Percentiles rank a stretch among this genome's conserved stretches.
Conservation (phyloP, 2,888 invertebrate species). For the Crocallis elinguaria region DNA sequence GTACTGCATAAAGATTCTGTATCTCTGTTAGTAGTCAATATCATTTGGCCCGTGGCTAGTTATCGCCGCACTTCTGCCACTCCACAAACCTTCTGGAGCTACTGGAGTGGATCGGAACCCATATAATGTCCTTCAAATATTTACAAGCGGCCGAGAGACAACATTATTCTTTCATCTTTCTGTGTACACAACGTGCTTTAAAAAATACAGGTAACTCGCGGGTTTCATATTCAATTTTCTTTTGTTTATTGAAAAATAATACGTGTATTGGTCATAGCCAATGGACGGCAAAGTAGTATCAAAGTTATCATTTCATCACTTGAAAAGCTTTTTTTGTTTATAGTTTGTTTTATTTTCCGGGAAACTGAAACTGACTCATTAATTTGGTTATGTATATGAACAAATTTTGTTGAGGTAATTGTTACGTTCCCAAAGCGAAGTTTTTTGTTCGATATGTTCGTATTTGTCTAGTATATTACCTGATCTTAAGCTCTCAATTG, state of each 20-base stretch:
- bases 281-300: too few species aligned
- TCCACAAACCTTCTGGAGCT: background rate
- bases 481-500: too few species aligned
- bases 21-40: too few species aligned
- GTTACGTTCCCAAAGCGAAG: too few species aligned
- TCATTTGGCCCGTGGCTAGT: background rate
- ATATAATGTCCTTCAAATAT: conserved; percentile 35
- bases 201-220: conserved; percentile 9
- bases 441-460: too few species aligned
- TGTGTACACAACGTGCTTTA: conserved; percentile 16
- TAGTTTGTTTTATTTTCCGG: too few species aligned
- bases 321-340: too few species aligned
- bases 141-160: conserved; percentile 30
- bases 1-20: background rate
- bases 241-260: conserved; percentile 2
- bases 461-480: too few species aligned
- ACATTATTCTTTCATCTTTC: conserved; percentile 38
- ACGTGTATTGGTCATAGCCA: background rate
- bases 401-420: too few species aligned
- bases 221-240: conserved; percentile 3
- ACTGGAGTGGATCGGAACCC: conserved; percentile 9
- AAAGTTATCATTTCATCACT: too few species aligned
- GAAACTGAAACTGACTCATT: too few species aligned
- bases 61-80: background rate
- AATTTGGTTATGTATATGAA: too few species aligned